These are phyloP conservation scores for Heliothis virescens DNA, from an alignment of 1,140 invertebrate species.

Conservation along the genomic window DNA sequence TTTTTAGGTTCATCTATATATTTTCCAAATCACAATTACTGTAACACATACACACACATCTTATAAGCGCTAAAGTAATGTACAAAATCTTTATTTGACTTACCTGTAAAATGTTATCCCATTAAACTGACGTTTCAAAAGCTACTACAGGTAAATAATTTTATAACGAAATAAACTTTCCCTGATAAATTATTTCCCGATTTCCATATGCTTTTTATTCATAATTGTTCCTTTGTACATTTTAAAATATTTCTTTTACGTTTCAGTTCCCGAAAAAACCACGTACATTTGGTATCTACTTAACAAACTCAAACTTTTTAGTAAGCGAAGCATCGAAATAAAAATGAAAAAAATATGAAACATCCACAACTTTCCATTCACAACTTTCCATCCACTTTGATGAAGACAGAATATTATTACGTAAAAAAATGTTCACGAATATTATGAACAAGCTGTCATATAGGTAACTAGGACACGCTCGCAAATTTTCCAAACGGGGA, in stretches of 20 bases:
- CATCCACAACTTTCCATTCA: constrained; percentile 17
- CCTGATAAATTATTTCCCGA: background rate
- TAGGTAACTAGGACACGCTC: constrained; percentile 33
- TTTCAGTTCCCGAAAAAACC: background rate
- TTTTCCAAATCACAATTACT: too few relatives aligned
- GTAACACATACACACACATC: too few relatives aligned
- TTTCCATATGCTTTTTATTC: background rate
- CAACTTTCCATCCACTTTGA: constrained; percentile 18
- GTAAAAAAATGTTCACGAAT: constrained; percentile 9
- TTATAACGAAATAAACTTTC: too few relatives aligned
- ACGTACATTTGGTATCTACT: constrained; percentile 10
- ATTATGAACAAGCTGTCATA: constrained; percentile 29
- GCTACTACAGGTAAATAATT: too few relatives aligned
- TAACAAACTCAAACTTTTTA: constrained; percentile 10
- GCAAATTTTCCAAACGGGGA: constrained; percentile 36
- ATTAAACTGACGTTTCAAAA: too few relatives aligned
- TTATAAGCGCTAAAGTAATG: too few relatives aligned
- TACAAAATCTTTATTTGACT: too few relatives aligned
- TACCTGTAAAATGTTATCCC: too few relatives aligned
- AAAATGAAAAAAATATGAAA: constrained; percentile 2
- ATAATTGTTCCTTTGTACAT: background rate
- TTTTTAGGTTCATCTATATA: too few relatives aligned
- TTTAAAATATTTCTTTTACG: background rate
- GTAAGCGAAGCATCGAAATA: background rate
- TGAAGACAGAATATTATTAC: constrained; percentile 10